These are phyloP conservation scores for Orthonevra nobilis DNA, from an alignment of 2,888 invertebrate species.

Conservation along the genomic window DNA sequence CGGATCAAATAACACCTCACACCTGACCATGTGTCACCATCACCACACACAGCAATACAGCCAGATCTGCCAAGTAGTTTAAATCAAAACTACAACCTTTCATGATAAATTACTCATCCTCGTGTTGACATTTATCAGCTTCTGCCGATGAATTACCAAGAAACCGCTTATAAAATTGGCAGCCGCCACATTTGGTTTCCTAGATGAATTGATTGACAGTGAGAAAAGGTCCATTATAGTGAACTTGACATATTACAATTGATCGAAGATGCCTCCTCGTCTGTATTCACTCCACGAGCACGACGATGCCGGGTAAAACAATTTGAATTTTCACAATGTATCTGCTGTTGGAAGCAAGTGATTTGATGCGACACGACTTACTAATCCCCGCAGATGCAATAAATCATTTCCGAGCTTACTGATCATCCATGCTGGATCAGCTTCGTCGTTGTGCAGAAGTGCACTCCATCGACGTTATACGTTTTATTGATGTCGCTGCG, in stretches of 20 bases:
- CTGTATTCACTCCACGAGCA: background rate
- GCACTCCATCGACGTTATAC: slow-evolving; percentile 33
- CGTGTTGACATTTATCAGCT: slow-evolving; percentile 64
- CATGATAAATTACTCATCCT: slow-evolving; percentile 69
- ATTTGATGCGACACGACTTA: slow-evolving; percentile 67
- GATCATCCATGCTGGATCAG: slow-evolving; percentile 42
- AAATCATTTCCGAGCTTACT: slow-evolving; percentile 55
- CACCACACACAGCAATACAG: slow-evolving; percentile 14
- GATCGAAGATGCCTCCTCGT: slow-evolving; percentile 11
- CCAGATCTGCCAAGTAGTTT: slow-evolving; percentile 58
- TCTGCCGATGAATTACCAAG: slow-evolving; percentile 60
- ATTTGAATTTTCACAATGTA: slow-evolving; percentile 56
- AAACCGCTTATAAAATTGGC: slow-evolving; percentile 56
- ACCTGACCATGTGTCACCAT: slow-evolving; percentile 40
- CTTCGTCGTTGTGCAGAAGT: background rate
- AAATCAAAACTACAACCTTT: slow-evolving; percentile 62
- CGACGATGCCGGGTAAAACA: background rate
- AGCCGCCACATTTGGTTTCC: slow-evolving; percentile 66
- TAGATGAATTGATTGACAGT: slow-evolving; percentile 63
- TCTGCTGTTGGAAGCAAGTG: slow-evolving; percentile 34
- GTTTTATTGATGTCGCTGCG: slow-evolving; percentile 4
- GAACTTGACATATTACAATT: slow-evolving; percentile 66
- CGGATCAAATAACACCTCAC: slow-evolving; percentile 46
- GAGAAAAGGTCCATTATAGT: slow-evolving; percentile 61
- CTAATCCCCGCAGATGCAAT: slow-evolving; percentile 63